Conservation (phyloP, 1,140 invertebrate genomes). For the Drosophila erecta region DNA sequence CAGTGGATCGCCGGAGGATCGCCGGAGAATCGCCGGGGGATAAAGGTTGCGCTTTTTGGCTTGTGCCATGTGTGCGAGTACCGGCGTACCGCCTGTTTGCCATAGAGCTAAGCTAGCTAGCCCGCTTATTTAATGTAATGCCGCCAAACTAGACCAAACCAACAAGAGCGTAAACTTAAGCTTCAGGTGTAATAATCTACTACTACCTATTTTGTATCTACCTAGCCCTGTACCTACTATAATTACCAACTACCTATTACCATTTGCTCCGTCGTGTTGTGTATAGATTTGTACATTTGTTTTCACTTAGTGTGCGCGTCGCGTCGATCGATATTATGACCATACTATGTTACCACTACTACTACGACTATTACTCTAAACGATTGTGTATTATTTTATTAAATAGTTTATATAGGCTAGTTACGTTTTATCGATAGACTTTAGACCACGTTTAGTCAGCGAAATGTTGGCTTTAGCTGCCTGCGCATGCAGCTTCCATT, state of each 20-base stretch:
- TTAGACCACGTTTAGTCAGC: constrained; percentile 34
- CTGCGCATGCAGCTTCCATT: constrained; percentile 19
- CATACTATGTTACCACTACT: constrained; percentile 11
- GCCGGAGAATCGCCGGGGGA: neutral
- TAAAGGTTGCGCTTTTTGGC: constrained; percentile 14
- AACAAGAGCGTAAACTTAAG: constrained; percentile 77
- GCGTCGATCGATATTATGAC: constrained; percentile 24
- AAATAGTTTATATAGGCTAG: constrained; percentile 10
- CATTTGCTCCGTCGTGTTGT: constrained; percentile 19
- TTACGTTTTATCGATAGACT: constrained; percentile 23
- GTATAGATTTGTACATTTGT: constrained; percentile 42
- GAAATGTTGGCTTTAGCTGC: constrained; percentile 30
- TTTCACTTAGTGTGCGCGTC: constrained; percentile 9
- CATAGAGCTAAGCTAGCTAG: constrained; percentile 51
- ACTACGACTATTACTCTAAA: constrained; percentile 25
- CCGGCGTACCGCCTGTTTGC: constrained; percentile 35
- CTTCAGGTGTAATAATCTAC: constrained; percentile 60
- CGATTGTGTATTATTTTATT: constrained; percentile 43
- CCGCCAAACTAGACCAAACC: constrained; percentile 73
- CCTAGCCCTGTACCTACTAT: neutral
- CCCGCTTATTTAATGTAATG: constrained; percentile 42
- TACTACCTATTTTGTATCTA: constrained; percentile 6
- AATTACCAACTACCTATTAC: neutral
- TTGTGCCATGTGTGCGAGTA: constrained; percentile 37
- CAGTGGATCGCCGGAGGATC: neutral